Evolutionary conservation across 35 echinoderm and acorn worm genomes (phyloP).

Genomic region (Hemicentrotus pulcherrimus): DNA sequence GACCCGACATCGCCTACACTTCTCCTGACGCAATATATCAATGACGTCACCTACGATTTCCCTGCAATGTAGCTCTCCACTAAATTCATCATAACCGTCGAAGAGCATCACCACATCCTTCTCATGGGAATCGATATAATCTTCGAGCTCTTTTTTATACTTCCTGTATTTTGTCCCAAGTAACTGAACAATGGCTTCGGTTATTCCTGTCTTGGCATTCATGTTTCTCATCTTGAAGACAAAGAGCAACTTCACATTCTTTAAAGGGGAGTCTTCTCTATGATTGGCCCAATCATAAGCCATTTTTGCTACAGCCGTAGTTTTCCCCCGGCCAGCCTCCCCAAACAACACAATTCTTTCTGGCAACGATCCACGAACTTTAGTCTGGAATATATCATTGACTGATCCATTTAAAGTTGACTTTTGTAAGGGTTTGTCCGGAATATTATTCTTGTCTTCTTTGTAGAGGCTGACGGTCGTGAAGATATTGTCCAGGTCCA

Average conservation of each 20-base stretch:
- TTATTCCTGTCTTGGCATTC: too few relatives aligned
- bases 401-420: too few relatives aligned
- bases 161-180: not conserved
- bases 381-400: too few relatives aligned
- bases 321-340: not conserved
- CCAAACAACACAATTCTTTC: not conserved
- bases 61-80: not conserved
- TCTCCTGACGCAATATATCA: not conserved
- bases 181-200: not conserved
- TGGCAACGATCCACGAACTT: not conserved
- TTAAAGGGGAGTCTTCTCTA: not conserved
- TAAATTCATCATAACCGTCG: slow-evolving; percentile 25
- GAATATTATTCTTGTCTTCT: not conserved
- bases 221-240: too few relatives aligned
- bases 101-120: not conserved
- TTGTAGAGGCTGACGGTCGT: not conserved
- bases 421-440: too few relatives aligned
- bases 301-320: not conserved
- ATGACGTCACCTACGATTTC: not conserved
- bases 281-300: slow-evolving; percentile 1
- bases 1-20: too few relatives aligned
- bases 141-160: not conserved
- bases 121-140: too few relatives aligned
- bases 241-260: too few relatives aligned
- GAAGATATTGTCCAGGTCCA: not conserved